Percentiles rank a stretch among this genome's conserved stretches.
Evolutionary conservation across 1,140 invertebrate genomes (phyloP).

Genomic region (Lasaia peninsularis): DNA sequence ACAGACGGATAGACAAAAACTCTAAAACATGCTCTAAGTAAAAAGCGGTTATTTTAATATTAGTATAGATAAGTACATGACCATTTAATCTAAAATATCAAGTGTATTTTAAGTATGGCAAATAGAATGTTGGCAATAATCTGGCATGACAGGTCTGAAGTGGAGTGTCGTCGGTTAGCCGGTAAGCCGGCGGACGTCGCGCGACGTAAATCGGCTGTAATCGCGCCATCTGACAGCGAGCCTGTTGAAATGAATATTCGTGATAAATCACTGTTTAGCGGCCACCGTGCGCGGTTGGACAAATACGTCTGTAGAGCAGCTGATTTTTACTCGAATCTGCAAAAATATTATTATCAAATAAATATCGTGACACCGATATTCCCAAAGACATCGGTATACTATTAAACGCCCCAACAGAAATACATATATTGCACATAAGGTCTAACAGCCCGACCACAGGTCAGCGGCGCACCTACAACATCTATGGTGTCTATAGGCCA

Average conservation of each 20-base stretch:
- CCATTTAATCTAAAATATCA: background rate
- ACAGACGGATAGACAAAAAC: no score
- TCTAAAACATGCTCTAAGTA: no score
- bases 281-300: constrained; percentile 46
- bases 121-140: constrained; percentile 11
- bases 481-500: no score
- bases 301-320: constrained; percentile 24
- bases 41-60: no score
- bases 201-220: constrained; percentile 61
- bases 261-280: constrained; percentile 68
- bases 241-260: constrained; percentile 70
- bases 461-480: no score
- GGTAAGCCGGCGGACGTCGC: constrained; percentile 21
- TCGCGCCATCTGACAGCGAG: constrained; percentile 62
- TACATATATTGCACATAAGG: no score
- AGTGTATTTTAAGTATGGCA: constrained; percentile 10
- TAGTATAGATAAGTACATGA: background rate
- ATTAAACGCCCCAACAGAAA: no score
- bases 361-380: no score
- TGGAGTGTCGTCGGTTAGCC: constrained; percentile 8
- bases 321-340: no score
- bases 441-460: no score
- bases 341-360: no score
- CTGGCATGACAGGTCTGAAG: constrained; percentile 8
- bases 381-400: no score